Percentiles rank a stretch among this genome's conserved stretches.
Evolutionary conservation across 2,888 invertebrate genomes (phyloP).

Genomic region (Limenitis camilla): DNA sequence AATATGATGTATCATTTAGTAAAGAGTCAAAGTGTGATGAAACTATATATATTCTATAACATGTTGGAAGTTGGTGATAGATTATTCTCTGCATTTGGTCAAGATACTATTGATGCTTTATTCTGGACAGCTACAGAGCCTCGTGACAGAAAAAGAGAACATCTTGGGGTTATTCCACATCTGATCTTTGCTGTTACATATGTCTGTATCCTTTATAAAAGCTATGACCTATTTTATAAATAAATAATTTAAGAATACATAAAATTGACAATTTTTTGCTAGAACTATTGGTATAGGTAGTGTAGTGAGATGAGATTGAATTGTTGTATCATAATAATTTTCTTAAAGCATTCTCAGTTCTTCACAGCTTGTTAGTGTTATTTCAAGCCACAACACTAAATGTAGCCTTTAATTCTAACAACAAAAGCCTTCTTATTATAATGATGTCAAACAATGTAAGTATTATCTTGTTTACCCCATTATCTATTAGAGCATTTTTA

Average conservation of each 20-base stretch:
- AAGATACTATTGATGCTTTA: constrained; percentile 97
- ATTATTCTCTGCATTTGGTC: constrained; percentile 96
- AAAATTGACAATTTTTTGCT: no score
- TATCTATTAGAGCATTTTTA: no score
- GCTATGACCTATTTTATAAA: not conserved
- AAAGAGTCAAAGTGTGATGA: constrained; percentile 98
- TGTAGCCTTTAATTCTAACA: constrained; percentile 99
- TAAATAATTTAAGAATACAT: no score
- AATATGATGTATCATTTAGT: constrained; percentile 98
- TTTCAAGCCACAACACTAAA: constrained; percentile 98
- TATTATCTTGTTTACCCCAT: constrained; percentile 33
- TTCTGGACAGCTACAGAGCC: constrained; percentile 99
- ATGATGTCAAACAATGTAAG: constrained; percentile 99
- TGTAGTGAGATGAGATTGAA: not conserved
- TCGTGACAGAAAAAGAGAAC: constrained; percentile 84
- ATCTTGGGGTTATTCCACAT: constrained; percentile 92
- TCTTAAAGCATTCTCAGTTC: constrained; percentile 63
- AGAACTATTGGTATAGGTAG: no score
- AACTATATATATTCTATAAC: constrained; percentile 99
- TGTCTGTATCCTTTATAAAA: constrained; percentile 89
- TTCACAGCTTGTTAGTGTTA: constrained; percentile 91
- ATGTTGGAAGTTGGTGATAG: constrained; percentile 99
- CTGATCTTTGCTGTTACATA: constrained; percentile 92
- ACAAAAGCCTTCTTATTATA: constrained; percentile 96
- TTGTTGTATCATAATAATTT: not conserved